phyloP scores from a whole-genome alignment of 2,888 invertebrate genomes.

The Stenoptilia bipunctidactyla region DNA sequence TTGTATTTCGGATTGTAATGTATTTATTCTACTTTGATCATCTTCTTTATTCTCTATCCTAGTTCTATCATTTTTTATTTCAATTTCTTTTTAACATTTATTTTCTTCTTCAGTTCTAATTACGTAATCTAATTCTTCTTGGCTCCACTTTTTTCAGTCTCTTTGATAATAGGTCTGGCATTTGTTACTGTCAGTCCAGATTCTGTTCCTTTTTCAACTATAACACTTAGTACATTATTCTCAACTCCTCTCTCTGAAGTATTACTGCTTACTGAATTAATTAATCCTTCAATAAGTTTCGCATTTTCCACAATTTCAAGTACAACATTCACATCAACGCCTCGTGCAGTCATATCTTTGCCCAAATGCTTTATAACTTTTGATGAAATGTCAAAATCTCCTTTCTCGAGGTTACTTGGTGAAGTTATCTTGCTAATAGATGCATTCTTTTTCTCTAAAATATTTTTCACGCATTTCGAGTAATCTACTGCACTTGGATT shows the following conservation, averaged over 20 bases:
- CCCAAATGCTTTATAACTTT: too few relatives aligned
- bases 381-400: too few relatives aligned
- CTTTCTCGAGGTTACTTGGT: too few relatives aligned
- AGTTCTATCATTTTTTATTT: conserved; percentile 2
- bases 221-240: conserved; percentile 1
- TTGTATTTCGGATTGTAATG: conserved; percentile 1
- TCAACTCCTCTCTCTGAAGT: conserved; percentile 1
- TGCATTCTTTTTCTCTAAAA: neutral
- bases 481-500: neutral
- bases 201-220: conserved; percentile 1
- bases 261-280: conserved; percentile 2
- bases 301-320: too few relatives aligned
- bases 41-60: conserved; percentile 1
- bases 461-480: neutral
- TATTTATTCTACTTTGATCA: conserved; percentile 1
- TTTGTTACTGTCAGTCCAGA: conserved; percentile 1
- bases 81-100: neutral
- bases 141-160: conserved; percentile 1
- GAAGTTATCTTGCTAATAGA: too few relatives aligned
- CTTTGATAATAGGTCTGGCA: conserved; percentile 1
- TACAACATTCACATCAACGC: too few relatives aligned
- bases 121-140: conserved; percentile 2
- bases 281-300: too few relatives aligned
- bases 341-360: too few relatives aligned
- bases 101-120: conserved; percentile 2